Evolutionary conservation across 2,113 vertebrate species (phyloP).

Genomic region (Pelusios castaneus): DNA sequence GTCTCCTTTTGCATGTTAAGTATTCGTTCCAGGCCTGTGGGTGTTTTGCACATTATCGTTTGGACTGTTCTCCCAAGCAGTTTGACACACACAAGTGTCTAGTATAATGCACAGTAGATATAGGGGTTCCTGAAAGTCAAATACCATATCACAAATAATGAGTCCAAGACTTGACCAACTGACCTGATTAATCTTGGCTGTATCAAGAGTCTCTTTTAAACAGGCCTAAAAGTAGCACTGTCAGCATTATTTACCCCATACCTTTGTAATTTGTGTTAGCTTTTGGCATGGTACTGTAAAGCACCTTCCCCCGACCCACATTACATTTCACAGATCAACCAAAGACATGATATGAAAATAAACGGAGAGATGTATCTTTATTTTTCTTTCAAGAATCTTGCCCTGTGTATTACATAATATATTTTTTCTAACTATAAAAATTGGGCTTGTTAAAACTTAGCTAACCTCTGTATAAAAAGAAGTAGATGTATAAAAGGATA

Average conservation of each 20-base stretch:
- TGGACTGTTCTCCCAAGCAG: neutral
- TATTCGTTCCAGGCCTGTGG: neutral
- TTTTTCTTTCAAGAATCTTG: neutral
- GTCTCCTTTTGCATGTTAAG: neutral
- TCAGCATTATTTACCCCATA: neutral
- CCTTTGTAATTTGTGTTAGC: neutral
- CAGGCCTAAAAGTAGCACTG: neutral
- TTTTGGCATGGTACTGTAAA: neutral
- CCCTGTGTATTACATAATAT: neutral
- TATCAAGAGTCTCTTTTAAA: neutral
- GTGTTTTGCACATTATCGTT: neutral
- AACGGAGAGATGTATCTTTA: neutral
- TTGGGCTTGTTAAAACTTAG: neutral
- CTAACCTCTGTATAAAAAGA: neutral
- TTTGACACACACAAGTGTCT: neutral
- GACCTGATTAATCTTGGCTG: neutral
- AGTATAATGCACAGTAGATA: neutral
- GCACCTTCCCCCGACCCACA: neutral
- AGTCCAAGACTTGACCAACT: accelerated
- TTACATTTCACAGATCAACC: neutral
- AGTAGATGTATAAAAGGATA: neutral
- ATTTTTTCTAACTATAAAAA: neutral
- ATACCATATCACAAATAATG: neutral
- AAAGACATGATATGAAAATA: neutral
- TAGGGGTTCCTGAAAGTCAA: neutral